A percentile compares a stretch with the other conserved stretches of the same genome.
phyloP scores from a whole-genome alignment of 92 coral and sea anemone genomes.

The Pocillopora grandis region DNA sequence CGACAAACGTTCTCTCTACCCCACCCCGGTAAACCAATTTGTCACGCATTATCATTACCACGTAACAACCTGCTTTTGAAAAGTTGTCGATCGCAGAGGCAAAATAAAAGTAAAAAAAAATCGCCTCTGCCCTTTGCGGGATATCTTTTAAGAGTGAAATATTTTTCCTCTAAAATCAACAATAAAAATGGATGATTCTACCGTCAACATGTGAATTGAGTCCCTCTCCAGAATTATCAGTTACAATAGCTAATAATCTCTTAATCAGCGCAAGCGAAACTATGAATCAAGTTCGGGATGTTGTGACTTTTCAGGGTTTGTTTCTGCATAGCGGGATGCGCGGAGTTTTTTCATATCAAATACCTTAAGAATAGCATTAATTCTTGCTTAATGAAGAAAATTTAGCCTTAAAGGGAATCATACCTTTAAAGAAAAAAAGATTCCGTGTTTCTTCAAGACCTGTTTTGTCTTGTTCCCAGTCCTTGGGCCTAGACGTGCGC shows the following conservation, averaged over 20 bases:
- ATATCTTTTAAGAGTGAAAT: neutral
- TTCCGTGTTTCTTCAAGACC: slow-evolving; percentile 17
- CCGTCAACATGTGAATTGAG: neutral
- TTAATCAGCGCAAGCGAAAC: neutral
- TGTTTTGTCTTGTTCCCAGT: slow-evolving; percentile 39
- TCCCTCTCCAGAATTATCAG: neutral
- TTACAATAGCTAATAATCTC: neutral
- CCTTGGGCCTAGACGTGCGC: neutral
- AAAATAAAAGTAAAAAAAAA: neutral
- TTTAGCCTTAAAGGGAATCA: neutral
- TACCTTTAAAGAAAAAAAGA: slow-evolving; percentile 18
- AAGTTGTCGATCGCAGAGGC: slow-evolving; percentile 3
- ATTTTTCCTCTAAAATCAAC: neutral
- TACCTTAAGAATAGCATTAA: neutral
- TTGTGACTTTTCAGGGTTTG: slow-evolving; percentile 23
- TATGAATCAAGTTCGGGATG: neutral
- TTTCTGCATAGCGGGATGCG: neutral
- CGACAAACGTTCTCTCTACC: neutral
- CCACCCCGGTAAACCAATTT: slow-evolving; percentile 16
- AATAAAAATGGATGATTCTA: neutral
- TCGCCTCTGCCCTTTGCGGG: neutral
- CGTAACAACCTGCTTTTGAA: slow-evolving; percentile 18
- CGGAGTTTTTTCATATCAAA: neutral
- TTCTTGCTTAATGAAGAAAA: neutral
- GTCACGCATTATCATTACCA: slow-evolving; percentile 33